Conservation (phyloP, 2,113 vertebrate species). For the Labeo catla region DNA sequence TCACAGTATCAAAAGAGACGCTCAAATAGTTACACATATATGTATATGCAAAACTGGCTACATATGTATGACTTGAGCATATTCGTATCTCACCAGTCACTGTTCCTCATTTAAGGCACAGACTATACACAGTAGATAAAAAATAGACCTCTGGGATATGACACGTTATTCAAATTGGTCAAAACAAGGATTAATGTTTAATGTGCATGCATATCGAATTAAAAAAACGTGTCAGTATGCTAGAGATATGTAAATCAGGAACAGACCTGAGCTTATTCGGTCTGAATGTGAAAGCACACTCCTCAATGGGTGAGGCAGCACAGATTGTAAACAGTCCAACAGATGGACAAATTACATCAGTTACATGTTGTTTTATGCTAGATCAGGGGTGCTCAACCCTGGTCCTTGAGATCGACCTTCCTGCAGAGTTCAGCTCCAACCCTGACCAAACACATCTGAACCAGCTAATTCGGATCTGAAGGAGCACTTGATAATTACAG, state of each 20-base stretch:
- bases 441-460: too few species aligned
- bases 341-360: background rate
- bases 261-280: background rate
- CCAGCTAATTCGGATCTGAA: too few species aligned
- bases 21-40: background rate
- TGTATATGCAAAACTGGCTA: too few species aligned
- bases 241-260: background rate
- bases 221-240: background rate
- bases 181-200: background rate
- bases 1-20: background rate
- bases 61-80: background rate
- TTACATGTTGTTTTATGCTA: constrained; percentile 3
- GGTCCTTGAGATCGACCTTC: too few species aligned
- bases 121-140: background rate
- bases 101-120: background rate
- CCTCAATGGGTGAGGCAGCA: background rate
- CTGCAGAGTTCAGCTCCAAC: too few species aligned
- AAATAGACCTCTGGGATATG: too few species aligned
- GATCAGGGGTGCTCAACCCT: too few species aligned
- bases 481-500: too few species aligned
- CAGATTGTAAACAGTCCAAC: background rate
- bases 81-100: too few species aligned
- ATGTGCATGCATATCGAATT: background rate
- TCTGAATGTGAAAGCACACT: background rate
- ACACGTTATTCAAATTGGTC: too few species aligned